Evolutionary conservation across 2,888 invertebrate genomes (phyloP).

Genomic region (Shargacucullia verbasci): DNA sequence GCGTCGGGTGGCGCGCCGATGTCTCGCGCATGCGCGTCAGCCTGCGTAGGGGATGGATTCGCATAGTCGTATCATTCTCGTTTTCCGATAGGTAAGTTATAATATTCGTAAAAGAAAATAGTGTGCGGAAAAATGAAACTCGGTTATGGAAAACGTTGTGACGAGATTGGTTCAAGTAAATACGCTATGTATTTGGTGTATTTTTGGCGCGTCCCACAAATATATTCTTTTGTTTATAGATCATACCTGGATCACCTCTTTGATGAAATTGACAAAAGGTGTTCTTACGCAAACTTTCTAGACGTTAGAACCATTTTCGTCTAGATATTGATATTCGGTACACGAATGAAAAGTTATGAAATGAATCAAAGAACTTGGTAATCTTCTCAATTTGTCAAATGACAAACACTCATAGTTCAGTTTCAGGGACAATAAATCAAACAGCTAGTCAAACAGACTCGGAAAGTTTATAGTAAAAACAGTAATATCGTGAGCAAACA

Average conservation of each 20-base stretch:
- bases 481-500: slow-evolving; percentile 54
- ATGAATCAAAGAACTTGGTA: slow-evolving; percentile 9
- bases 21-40: slow-evolving; percentile 76
- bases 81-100: slow-evolving; percentile 75
- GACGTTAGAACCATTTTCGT: slow-evolving; percentile 22
- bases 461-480: slow-evolving; percentile 39
- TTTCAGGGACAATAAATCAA: slow-evolving; percentile 28
- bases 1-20: slow-evolving; percentile 74
- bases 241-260: slow-evolving; percentile 1
- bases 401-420: too few species aligned
- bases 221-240: background rate
- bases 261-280: slow-evolving; percentile 18
- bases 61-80: slow-evolving; percentile 60
- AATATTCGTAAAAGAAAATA: slow-evolving; percentile 62
- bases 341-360: slow-evolving; percentile 28
- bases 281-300: slow-evolving; percentile 19
- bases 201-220: too few species aligned
- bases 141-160: slow-evolving; percentile 11
- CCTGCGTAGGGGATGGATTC: slow-evolving; percentile 61
- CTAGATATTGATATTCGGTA: slow-evolving; percentile 13
- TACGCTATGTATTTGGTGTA: slow-evolving; percentile 2
- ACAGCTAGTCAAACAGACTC: slow-evolving; percentile 30
- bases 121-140: slow-evolving; percentile 32
- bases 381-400: background rate
- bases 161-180: slow-evolving; percentile 21